Conservation (phyloP, 2,888 invertebrate genomes). For the Hypena proboscidalis region DNA sequence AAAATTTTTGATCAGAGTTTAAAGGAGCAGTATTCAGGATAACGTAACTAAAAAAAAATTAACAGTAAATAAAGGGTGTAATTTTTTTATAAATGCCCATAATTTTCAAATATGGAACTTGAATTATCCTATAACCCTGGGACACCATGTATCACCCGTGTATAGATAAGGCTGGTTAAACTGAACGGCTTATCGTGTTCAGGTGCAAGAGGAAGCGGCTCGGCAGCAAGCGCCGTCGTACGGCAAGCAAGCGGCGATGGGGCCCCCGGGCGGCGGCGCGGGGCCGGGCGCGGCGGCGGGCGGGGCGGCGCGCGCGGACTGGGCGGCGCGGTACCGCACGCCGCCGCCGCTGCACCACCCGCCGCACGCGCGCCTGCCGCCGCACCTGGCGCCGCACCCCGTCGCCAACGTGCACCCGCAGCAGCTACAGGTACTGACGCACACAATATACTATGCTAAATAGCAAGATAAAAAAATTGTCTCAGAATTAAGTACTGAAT, state of each 20-base stretch:
- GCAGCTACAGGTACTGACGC: slow-evolving; percentile 46
- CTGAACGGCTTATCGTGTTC: slow-evolving; percentile 39
- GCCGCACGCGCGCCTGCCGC: slow-evolving; percentile 84
- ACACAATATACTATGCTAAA: no score
- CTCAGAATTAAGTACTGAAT: no score
- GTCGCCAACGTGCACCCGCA: slow-evolving; percentile 26
- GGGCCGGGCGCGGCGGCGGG: slow-evolving; percentile 55
- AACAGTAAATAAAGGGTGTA: no score
- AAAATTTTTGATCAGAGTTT: no score
- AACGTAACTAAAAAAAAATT: no score
- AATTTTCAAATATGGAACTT: no score
- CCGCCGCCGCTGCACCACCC: slow-evolving; percentile 53
- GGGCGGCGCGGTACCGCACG: slow-evolving; percentile 59
- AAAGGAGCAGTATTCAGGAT: no score
- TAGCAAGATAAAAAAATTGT: no score
- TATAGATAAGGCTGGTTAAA: no score
- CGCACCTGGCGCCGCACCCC: slow-evolving; percentile 27
- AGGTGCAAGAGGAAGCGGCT: slow-evolving; percentile 96
- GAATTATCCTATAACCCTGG: no score
- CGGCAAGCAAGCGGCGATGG: slow-evolving; percentile 89
- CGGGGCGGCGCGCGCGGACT: slow-evolving; percentile 84
- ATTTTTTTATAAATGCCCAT: no score
- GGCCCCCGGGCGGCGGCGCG: slow-evolving; percentile 61
- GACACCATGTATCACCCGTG: no score
- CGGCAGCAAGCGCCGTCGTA: slow-evolving; percentile 94